A percentile compares a stretch with the other conserved stretches of the same genome.
These are phyloP conservation scores for Hafferia zeledoni DNA, from an alignment of 2,797 vertebrate genomes.

Conservation along the genomic window DNA sequence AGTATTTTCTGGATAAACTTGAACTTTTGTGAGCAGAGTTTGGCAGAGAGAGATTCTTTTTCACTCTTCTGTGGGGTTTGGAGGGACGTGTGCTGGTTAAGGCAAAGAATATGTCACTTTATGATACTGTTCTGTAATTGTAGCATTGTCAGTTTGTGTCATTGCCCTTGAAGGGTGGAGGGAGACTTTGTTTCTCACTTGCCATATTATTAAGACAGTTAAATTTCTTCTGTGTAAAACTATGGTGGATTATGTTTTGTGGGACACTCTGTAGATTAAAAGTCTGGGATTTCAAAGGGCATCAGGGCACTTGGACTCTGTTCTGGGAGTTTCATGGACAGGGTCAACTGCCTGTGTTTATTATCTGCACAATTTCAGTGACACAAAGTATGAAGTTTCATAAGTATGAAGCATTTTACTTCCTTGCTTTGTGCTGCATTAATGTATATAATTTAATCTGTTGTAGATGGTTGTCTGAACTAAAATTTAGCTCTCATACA, in stretches of 20 bases:
- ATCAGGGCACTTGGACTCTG: background rate
- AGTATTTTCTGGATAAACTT: background rate
- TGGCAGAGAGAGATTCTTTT: background rate
- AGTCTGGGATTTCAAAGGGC: background rate
- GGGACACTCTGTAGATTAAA: background rate
- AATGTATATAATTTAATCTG: background rate
- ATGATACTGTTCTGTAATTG: background rate
- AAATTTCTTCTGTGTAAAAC: background rate
- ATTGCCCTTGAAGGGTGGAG: background rate
- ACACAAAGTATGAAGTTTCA: background rate
- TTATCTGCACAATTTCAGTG: background rate
- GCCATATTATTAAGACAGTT: background rate
- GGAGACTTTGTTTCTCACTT: background rate
- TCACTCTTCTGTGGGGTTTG: background rate
- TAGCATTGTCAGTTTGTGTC: background rate
- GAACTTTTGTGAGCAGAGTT: background rate
- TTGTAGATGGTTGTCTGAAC: background rate
- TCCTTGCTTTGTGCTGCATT: background rate
- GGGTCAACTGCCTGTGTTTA: background rate
- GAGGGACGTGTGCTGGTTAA: background rate
- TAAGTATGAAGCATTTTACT: background rate
- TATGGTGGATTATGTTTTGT: rapidly evolving
- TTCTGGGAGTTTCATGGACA: background rate
- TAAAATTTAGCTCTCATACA: background rate
- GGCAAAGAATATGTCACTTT: background rate